phyloP scores from a whole-genome alignment of 64 coral and sea anemone genomes.

The Hydrozoanthus tunicans region DNA sequence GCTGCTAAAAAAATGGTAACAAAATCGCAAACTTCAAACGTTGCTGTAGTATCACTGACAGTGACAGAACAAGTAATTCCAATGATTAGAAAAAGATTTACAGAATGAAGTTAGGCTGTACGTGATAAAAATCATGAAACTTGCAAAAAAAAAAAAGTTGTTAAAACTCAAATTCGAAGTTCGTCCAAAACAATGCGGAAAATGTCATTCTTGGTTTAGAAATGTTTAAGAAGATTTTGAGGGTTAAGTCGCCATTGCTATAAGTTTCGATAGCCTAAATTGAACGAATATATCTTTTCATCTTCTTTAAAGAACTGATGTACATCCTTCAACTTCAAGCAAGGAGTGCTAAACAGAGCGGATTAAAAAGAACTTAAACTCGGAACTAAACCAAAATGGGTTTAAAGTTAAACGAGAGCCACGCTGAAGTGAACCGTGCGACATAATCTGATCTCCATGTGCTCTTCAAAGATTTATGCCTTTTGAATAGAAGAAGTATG shows the following conservation, averaged over 20 bases:
- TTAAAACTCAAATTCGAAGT: not conserved
- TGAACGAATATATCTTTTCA: no score
- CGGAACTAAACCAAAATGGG: not conserved
- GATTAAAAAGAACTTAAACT: not conserved
- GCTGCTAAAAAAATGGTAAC: not conserved
- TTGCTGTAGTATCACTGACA: not conserved
- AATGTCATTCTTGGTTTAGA: not conserved
- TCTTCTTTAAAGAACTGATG: no score
- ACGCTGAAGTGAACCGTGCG: not conserved
- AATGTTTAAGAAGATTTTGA: no score
- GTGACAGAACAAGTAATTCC: not conserved
- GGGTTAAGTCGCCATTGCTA: no score
- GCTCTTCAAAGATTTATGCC: constrained; percentile 4
- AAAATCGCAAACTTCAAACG: not conserved
- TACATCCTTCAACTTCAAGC: not conserved
- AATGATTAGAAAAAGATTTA: no score
- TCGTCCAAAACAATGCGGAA: not conserved
- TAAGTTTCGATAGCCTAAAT: no score
- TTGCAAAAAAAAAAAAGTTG: not conserved
- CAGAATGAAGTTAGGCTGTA: no score
- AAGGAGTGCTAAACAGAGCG: not conserved
- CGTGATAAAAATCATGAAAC: no score
- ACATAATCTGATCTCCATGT: constrained; percentile 18
- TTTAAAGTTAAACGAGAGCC: not conserved
- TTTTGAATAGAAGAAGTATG: not conserved